phyloP scores from a whole-genome alignment of 2,888 invertebrate species.

The Cataglyphis albicans region DNA sequence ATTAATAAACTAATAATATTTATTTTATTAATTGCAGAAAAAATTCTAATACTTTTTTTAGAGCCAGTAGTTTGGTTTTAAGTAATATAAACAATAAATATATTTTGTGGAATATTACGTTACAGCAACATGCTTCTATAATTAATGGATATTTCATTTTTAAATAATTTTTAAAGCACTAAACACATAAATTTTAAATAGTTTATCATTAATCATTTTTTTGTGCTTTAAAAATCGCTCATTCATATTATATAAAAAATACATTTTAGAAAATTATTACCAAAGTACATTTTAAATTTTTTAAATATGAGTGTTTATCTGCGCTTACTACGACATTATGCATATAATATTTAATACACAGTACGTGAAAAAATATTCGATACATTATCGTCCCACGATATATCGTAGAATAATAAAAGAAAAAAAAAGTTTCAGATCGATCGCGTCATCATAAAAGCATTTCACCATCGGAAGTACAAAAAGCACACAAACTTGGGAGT shows the following conservation, averaged over 20 bases:
- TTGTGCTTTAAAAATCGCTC: not conserved
- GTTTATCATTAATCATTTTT: not conserved
- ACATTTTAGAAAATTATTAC: not conserved
- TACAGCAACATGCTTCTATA: conserved; percentile 13
- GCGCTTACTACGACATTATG: not conserved
- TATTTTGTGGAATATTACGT: conserved; percentile 3
- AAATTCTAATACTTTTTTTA: not conserved
- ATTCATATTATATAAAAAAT: not conserved
- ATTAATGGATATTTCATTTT: not conserved
- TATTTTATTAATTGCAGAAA: conserved; percentile 1
- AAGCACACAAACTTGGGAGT: conserved; percentile 43
- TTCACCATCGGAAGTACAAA: conserved; percentile 54
- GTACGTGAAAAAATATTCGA: not conserved
- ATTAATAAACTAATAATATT: conserved; percentile 25
- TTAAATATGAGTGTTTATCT: not conserved
- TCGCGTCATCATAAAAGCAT: conserved; percentile 61
- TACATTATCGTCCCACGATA: conserved; percentile 14
- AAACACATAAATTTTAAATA: not conserved
- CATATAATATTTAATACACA: not conserved
- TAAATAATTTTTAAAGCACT: not conserved
- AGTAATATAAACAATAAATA: not conserved
- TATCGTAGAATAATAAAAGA: conserved; percentile 21
- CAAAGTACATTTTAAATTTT: not conserved
- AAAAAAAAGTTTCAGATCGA: conserved; percentile 8
- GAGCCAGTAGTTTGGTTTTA: conserved; percentile 17